Evolutionary conservation across 2,113 vertebrate genomes (phyloP), one percentile per base, ranked within the genome.

Genomic region (Australoheros scitulus): DNA sequence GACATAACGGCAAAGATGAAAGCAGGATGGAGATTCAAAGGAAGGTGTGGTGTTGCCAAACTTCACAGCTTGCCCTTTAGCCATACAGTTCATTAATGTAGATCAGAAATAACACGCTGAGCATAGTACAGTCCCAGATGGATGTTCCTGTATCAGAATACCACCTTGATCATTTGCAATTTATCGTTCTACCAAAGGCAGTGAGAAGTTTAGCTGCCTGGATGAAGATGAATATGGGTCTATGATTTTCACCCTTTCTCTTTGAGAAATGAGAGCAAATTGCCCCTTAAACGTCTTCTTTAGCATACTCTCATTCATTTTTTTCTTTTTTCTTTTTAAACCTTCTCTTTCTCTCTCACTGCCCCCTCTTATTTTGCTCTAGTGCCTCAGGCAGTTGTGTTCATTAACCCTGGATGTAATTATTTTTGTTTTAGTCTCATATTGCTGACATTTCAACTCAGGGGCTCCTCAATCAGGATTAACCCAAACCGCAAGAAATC

Each of bases 361-460:
- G 24, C 47, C 60, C 80, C n/a, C 80, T 41, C 61, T 60, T 72
- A 38, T 80, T 38, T 77, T 75, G 79, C 55, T 76, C 50, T 41
- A 77, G 59, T 36, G 87, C 94, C 89, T 77, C 56, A 79, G 91
- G 92, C 92, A 85, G 90, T 92, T 91, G 91, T 89, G 86, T 92
- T 95, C 93, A 94, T 94, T 95, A 95, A 94, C 93, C 91, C 79
- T 90, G 85, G 79, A 75, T 88, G 91, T 94, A 93, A 95, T 95
- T 95, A 94, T 95, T 95, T 95, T 94, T 92, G 92, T 94, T 94
- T 93, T 94, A 94, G 93, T 94, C 93, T 95, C 94, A 92, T 93
- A 94, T 95, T 95, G 92, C 94, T 94, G 94, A 95, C 94, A 94
- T 95, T 94, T 95, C 93, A 94, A 93, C 94, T 94, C 94, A 89